A percentile compares a stretch with the other conserved stretches of the same genome.
phyloP scores from a whole-genome alignment of 1,140 invertebrate species.

The Agrypnia vestita region DNA sequence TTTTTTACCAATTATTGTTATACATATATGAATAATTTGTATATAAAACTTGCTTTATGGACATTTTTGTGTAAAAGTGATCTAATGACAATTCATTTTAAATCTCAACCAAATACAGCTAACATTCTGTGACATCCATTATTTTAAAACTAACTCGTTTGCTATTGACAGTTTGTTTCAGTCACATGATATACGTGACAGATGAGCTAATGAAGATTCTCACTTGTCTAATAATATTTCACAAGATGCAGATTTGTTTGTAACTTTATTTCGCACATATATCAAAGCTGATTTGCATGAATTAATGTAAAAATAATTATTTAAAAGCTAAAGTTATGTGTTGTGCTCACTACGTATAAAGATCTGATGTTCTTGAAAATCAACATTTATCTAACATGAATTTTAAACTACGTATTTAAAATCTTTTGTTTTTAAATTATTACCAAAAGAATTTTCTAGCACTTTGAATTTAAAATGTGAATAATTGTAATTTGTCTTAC shows the following conservation, averaged over 20 bases:
- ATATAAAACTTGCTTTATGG: constrained; percentile 8
- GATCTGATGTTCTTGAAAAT: constrained; percentile 9
- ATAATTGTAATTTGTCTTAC: not conserved
- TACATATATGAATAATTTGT: constrained; percentile 12
- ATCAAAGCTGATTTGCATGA: too few relatives aligned
- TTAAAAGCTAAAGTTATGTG: not conserved
- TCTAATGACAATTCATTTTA: constrained; percentile 1
- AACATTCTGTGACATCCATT: not conserved
- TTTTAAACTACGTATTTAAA: constrained; percentile 13
- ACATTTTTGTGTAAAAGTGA: constrained; percentile 8
- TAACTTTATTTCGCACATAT: too few relatives aligned
- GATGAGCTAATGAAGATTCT: too few relatives aligned
- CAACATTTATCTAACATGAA: constrained; percentile 2
- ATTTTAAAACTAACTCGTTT: too few relatives aligned
- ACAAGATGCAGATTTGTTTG: too few relatives aligned
- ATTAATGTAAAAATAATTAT: too few relatives aligned
- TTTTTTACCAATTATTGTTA: constrained; percentile 41
- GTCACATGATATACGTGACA: too few relatives aligned
- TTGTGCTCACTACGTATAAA: not conserved
- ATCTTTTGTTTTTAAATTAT: not conserved
- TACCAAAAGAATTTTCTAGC: constrained; percentile 10
- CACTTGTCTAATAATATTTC: too few relatives aligned
- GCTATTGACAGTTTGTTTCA: too few relatives aligned
- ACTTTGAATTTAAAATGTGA: not conserved
- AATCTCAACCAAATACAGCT: constrained; percentile 9